These are phyloP conservation scores for Felis catus DNA, from an alignment of 2,113 vertebrate species.

Conservation along the genomic window F.catus_Fca126_mat1.0 CM031412.1:226592501-226593000, in stretches of 20 bases:
- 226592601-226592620: not conserved
- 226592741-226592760: not conserved
- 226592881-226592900: not conserved
- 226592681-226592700: not conserved
- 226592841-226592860: not conserved
- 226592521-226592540: not conserved
- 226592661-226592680: not conserved
- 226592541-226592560: not conserved
- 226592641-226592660: not conserved
- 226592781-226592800: not conserved
- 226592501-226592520: constrained; percentile 6
- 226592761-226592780: not conserved
- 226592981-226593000: not conserved
- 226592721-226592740: not conserved
- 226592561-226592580: not conserved
- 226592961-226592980: not conserved
- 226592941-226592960: not conserved
- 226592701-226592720: not conserved
- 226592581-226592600: not conserved
- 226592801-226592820: not conserved
- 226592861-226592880: not conserved
- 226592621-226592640: not conserved
- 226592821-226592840: not conserved
- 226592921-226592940: not conserved
- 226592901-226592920: not conserved